Percentiles rank a stretch among this genome's conserved stretches.
Evolutionary conservation across 2,888 invertebrate species (phyloP).

Genomic region (Noctua janthe): DNA sequence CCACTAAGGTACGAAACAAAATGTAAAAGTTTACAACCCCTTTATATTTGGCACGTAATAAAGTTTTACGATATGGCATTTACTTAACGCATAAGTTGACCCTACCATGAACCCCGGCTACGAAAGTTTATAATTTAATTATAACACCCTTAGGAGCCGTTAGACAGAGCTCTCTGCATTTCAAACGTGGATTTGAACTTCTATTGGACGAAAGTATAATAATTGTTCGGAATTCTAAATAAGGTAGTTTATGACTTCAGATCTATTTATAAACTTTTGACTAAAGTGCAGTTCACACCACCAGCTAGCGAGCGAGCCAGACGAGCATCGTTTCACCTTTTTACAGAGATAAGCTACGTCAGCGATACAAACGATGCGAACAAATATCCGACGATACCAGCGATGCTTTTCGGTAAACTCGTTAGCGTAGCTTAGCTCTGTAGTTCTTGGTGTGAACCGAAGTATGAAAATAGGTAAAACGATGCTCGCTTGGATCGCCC

Average conservation of each 20-base stretch:
- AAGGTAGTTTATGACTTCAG: background rate
- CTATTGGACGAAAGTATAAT: slow-evolving; percentile 59
- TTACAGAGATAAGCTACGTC: no score
- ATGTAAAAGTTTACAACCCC: slow-evolving; percentile 87
- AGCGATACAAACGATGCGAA: no score
- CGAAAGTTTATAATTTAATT: slow-evolving; percentile 90
- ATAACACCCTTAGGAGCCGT: slow-evolving; percentile 86
- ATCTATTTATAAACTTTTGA: slow-evolving; percentile 1
- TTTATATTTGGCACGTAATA: slow-evolving; percentile 88
- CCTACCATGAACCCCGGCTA: slow-evolving; percentile 78
- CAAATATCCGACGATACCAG: no score
- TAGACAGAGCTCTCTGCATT: slow-evolving; percentile 74
- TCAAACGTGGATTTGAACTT: slow-evolving; percentile 66
- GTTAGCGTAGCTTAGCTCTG: no score
- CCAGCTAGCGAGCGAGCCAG: no score
- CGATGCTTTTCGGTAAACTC: no score
- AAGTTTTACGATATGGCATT: slow-evolving; percentile 89
- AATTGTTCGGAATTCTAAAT: slow-evolving; percentile 42
- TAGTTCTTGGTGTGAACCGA: no score
- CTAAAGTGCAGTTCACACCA: no score
- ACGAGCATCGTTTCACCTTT: no score
- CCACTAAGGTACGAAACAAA: slow-evolving; percentile 77
- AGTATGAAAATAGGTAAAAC: no score
- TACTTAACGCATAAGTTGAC: slow-evolving; percentile 87
- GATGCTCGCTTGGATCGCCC: no score